A percentile compares a stretch with the other conserved stretches of the same genome.
phyloP scores from a whole-genome alignment of 2,888 invertebrate species.

The Mythimna impura region DNA sequence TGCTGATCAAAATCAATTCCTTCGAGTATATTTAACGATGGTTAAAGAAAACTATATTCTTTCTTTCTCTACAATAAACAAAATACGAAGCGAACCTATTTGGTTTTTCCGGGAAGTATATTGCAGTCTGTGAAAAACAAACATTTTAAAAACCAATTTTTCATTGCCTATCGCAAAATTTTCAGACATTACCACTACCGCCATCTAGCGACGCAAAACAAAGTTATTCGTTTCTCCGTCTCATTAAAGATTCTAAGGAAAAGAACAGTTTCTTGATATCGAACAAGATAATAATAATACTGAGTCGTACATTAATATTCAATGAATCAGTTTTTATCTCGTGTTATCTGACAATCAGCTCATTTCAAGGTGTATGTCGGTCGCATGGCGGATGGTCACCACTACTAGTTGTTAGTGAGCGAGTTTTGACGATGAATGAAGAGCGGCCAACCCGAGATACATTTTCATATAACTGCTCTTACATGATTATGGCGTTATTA shows the following conservation, averaged over 20 bases:
- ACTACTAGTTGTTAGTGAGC: conserved; percentile 40
- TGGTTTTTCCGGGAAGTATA: background rate
- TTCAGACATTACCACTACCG: conserved; percentile 14
- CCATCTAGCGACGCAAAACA: conserved; percentile 51
- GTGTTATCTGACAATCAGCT: conserved; percentile 68
- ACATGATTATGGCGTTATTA: too few relatives aligned
- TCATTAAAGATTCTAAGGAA: conserved; percentile 34
- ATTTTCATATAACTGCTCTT: too few relatives aligned
- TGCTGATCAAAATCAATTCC: background rate
- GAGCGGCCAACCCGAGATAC: too few relatives aligned
- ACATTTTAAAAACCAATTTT: too few relatives aligned
- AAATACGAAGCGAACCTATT: background rate
- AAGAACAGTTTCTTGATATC: conserved; percentile 25
- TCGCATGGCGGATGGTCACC: conserved; percentile 63
- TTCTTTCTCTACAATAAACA: too few relatives aligned
- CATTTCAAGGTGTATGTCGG: conserved; percentile 72
- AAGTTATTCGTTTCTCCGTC: conserved; percentile 1
- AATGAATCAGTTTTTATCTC: conserved; percentile 66
- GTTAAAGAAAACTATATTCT: background rate
- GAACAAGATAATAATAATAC: conserved; percentile 55
- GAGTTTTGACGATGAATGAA: background rate
- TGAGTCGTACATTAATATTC: conserved; percentile 64
- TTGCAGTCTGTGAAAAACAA: background rate
- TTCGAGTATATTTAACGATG: background rate
- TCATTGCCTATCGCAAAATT: too few relatives aligned